Evolutionary conservation across 2,888 invertebrate genomes (phyloP).

Genomic region (Trypoxylon attenuatum): DNA sequence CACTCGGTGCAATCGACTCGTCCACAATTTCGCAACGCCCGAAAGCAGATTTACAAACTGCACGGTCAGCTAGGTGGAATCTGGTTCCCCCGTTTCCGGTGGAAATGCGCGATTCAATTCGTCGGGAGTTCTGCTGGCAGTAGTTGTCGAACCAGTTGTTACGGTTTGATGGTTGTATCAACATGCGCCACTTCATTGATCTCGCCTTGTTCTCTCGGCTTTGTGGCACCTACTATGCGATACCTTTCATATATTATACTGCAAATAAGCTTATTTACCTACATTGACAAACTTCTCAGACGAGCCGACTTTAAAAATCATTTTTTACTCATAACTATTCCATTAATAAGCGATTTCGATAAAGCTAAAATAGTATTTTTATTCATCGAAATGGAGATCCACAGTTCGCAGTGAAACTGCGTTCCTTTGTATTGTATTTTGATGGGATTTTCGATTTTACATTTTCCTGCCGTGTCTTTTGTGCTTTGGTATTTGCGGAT

Average conservation of each 20-base stretch:
- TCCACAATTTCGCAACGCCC: neutral
- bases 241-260: too few species aligned
- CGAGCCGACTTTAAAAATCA: too few species aligned
- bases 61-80: constrained; percentile 1
- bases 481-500: neutral
- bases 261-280: too few species aligned
- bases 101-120: constrained; percentile 50
- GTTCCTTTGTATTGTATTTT: neutral
- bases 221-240: too few species aligned
- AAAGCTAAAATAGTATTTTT: too few species aligned
- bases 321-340: too few species aligned
- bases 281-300: too few species aligned
- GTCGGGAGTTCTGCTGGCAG: constrained; percentile 49
- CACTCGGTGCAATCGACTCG: neutral
- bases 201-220: constrained; percentile 29
- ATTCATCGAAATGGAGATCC: neutral
- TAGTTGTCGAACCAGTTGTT: constrained; percentile 49
- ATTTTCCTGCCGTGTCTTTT: neutral
- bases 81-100: constrained; percentile 43
- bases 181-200: constrained; percentile 39
- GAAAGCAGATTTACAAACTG: neutral
- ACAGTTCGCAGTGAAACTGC: too few species aligned
- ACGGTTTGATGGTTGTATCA: constrained; percentile 42
- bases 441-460: neutral
- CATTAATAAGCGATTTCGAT: too few species aligned